Evolutionary conservation across 2,888 invertebrate species (phyloP).

Genomic region (Ormyrus labotus): DNA sequence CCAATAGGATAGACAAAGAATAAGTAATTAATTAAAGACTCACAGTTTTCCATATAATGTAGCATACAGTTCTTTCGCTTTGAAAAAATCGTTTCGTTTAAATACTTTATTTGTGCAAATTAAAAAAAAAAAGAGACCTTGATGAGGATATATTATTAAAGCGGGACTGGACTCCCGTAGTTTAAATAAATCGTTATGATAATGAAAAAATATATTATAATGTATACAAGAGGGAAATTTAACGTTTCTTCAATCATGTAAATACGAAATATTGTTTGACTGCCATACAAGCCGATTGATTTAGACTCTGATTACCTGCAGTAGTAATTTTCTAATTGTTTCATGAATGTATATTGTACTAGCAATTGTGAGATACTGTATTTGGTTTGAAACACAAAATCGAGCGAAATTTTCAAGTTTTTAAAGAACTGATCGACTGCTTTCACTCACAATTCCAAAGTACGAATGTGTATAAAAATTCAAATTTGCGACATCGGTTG

Average conservation of each 20-base stretch:
- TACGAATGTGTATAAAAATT: no score
- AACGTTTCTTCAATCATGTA: slow-evolving; percentile 63
- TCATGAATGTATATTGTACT: slow-evolving; percentile 11
- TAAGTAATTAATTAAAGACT: background rate
- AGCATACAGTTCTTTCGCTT: slow-evolving; percentile 1
- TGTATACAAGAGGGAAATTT: slow-evolving; percentile 28
- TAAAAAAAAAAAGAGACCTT: slow-evolving; percentile 9
- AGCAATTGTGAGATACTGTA: background rate
- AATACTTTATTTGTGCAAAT: slow-evolving; percentile 14
- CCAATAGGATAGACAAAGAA: background rate
- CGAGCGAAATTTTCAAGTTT: background rate
- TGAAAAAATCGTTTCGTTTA: slow-evolving; percentile 15
- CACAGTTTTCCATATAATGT: background rate
- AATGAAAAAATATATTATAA: slow-evolving; percentile 55
- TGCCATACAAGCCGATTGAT: slow-evolving; percentile 64
- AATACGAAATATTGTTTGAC: slow-evolving; percentile 66
- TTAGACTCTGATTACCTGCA: slow-evolving; percentile 34
- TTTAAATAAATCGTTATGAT: slow-evolving; percentile 42
- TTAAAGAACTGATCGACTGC: background rate
- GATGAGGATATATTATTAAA: slow-evolving; percentile 45
- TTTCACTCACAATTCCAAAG: no score
- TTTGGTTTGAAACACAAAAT: slow-evolving; percentile 21
- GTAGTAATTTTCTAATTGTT: slow-evolving; percentile 6
- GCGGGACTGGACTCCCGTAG: slow-evolving; percentile 48
- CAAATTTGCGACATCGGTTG: background rate